Percentiles rank a stretch among this genome's conserved stretches.
Evolutionary conservation across 2,797 vertebrate genomes (phyloP).

Genomic region (Sebastes oblongus): DNA sequence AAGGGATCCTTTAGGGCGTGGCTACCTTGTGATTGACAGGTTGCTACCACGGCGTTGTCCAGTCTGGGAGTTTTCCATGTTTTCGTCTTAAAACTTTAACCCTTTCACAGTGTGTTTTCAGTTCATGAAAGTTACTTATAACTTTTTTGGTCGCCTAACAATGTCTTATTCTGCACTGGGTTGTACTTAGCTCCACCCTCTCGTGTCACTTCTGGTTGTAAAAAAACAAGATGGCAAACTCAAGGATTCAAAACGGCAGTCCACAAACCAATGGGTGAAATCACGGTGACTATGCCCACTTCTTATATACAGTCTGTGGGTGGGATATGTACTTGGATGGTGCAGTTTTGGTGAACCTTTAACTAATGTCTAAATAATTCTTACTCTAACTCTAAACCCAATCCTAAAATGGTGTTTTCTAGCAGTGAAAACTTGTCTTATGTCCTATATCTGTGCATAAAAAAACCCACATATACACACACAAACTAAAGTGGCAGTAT

Average conservation of each 20-base stretch:
- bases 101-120: background rate
- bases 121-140: background rate
- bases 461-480: background rate
- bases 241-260: background rate
- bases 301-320: background rate
- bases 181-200: background rate
- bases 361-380: background rate
- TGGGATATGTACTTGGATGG: background rate
- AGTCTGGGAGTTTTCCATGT: background rate
- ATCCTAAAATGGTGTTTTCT: background rate
- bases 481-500: background rate
- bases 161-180: fast-evolving
- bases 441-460: background rate
- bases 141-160: fast-evolving
- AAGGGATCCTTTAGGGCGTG: fast-evolving
- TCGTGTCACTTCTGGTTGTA: background rate
- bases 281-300: background rate
- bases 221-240: background rate
- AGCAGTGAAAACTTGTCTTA: background rate
- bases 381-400: background rate
- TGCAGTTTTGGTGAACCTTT: background rate
- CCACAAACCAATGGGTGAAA: background rate
- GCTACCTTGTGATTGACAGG: no score
- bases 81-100: background rate
- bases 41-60: background rate